Evolutionary conservation across 92 coral and sea anemone genomes (phyloP).

Genomic region (Zoanthus gigantus): DNA sequence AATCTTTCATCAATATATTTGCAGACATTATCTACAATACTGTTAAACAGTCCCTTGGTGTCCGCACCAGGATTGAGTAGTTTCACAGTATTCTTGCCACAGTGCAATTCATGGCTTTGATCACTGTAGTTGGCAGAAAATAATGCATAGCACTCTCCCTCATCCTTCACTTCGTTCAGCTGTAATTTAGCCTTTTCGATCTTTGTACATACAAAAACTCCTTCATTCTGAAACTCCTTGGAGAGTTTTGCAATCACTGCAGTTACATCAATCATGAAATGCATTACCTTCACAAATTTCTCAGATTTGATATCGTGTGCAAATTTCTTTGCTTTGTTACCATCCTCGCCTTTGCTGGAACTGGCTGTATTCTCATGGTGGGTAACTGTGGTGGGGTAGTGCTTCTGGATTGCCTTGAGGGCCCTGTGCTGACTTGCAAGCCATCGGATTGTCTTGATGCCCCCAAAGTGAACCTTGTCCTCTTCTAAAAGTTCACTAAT

Average conservation of each 20-base stretch:
- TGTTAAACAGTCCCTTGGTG: neutral
- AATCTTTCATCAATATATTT: neutral
- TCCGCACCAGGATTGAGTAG: conserved; percentile 1
- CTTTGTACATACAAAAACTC: neutral
- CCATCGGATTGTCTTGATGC: neutral
- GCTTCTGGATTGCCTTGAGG: conserved; percentile 9
- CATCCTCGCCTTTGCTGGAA: conserved; percentile 50
- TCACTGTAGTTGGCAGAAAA: conserved; percentile 11
- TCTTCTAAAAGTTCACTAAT: conserved; percentile 29
- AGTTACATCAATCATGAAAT: conserved; percentile 42
- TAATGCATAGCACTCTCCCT: neutral
- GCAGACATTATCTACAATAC: neutral
- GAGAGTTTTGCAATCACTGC: conserved; percentile 44
- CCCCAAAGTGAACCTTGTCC: conserved; percentile 14
- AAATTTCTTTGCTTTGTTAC: conserved; percentile 34
- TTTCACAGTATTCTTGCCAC: neutral
- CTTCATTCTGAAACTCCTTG: conserved; percentile 40
- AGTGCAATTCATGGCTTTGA: conserved; percentile 7
- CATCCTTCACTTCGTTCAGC: conserved; percentile 3
- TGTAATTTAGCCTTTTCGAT: neutral
- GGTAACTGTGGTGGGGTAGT: neutral
- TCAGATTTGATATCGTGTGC: conserved; percentile 40
- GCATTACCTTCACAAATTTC: conserved; percentile 47
- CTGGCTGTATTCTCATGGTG: conserved; percentile 46
- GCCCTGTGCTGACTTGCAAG: conserved; percentile 26